phyloP scores from a whole-genome alignment of 2,113 vertebrate genomes.

The Tachuris rubrigastra region DNA sequence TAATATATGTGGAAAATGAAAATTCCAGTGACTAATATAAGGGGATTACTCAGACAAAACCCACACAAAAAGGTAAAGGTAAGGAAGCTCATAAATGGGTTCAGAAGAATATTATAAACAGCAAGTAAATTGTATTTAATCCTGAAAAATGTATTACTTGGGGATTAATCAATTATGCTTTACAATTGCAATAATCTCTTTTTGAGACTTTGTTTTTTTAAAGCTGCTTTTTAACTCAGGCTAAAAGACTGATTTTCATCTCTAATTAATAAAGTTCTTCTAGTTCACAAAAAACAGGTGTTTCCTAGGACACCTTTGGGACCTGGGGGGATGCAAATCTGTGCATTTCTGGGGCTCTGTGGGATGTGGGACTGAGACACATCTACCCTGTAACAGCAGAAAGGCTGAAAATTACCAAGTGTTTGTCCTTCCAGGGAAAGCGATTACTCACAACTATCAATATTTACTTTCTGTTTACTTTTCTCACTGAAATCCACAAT shows the following conservation, averaged over 20 bases:
- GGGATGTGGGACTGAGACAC: accelerated
- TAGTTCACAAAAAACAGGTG: not conserved
- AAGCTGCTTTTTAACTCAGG: not conserved
- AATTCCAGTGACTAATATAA: not conserved
- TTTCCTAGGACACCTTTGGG: not conserved
- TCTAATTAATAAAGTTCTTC: not conserved
- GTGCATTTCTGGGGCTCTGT: not conserved
- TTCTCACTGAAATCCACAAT: not conserved
- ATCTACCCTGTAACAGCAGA: not conserved
- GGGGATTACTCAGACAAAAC: not conserved
- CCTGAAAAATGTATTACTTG: not conserved
- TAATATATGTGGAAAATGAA: not conserved
- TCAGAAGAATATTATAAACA: not conserved
- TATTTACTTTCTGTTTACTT: not conserved
- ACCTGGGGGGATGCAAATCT: not conserved
- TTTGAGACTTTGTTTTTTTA: not conserved
- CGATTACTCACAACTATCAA: not conserved
- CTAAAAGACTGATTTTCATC: not conserved
- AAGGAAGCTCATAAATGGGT: not conserved
- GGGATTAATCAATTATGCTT: not conserved
- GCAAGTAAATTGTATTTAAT: not conserved
- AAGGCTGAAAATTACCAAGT: not conserved
- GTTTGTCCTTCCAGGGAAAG: not conserved
- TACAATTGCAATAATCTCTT: not conserved
- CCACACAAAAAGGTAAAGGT: not conserved